Evolutionary conservation across 2,888 invertebrate species (phyloP), one percentile per base, ranked within the genome.

Genomic region (Brachypalpus laphriformis): DNA sequence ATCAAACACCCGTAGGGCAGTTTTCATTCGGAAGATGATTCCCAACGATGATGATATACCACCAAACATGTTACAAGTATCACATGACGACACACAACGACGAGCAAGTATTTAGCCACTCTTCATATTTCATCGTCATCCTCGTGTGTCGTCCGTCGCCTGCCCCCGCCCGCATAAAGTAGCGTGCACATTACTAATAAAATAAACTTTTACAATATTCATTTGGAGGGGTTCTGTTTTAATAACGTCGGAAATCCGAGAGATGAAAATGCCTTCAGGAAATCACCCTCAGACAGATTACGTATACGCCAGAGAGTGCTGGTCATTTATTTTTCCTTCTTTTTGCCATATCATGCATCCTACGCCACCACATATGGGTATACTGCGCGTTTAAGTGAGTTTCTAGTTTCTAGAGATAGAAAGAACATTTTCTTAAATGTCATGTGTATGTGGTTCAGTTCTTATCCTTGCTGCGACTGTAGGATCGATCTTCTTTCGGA

Each of bases 211-310:
- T 54, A 75, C 65, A 71, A 71, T 80, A 85, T 80, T 85, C 75
- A 80, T 85, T 80, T 75, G 70, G 70, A 75, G 70, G 49, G 40
- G n/a, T 3, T 45, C 57, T 71, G 80, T 80, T 85, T 85, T 85
- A 85, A 85, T 80, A 85, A 85, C 75, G 65, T 66, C 70, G 85
- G 85, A 75, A 80, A 85, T 85, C 80, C 59, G 70, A 75, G 68
- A 70, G 78, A 68, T 40, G 68, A 40, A 70, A 85, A 71, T 71
- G 85, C 80, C 75, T 75, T 45, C 25, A 70, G 80, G 66, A 80
- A 65, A 83, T 74, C 70, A 70, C 77, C 61, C 71, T 71, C 65
- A 59, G 54, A 80, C 54, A 68, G 80, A 80, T 85, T 80, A 75
- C 63, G 75, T 75, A 71, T 74, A 74, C 63, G 74, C 57, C 63